Conservation (phyloP, 2,888 invertebrate species). For the Drosophila gaucha region DNA sequence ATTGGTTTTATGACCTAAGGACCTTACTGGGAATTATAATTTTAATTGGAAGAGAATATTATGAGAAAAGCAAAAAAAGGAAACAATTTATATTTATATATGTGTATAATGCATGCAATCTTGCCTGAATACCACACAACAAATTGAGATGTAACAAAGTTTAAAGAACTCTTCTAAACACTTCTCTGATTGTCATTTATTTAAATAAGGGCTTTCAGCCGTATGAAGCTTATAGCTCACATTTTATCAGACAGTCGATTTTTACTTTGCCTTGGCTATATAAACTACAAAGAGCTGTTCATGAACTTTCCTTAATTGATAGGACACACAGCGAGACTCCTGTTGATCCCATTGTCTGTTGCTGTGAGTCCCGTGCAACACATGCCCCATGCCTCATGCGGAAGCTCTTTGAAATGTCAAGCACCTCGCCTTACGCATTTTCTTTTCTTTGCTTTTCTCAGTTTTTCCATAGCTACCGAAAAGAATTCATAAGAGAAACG, state of each 20-base stretch:
- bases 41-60: neutral
- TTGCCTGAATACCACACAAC: too few species aligned
- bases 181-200: too few species aligned
- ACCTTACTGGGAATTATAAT: neutral
- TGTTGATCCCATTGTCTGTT: constrained; percentile 32
- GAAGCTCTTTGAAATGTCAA: constrained; percentile 38
- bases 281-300: constrained; percentile 2
- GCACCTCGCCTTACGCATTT: constrained; percentile 33
- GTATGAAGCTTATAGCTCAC: too few species aligned
- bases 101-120: too few species aligned
- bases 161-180: too few species aligned
- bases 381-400: neutral
- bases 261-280: neutral
- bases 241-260: neutral
- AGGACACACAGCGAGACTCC: constrained; percentile 3
- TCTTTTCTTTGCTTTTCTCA: constrained; percentile 9
- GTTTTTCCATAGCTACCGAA: constrained; percentile 39
- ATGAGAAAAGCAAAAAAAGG: neutral
- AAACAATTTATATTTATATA: neutral
- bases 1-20: constrained; percentile 32
- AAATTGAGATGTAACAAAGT: too few species aligned
- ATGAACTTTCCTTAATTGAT: constrained; percentile 31
- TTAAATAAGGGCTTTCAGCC: too few species aligned
- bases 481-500: constrained; percentile 58
- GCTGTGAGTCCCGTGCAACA: constrained; percentile 1